Evolutionary conservation across 2,797 vertebrate genomes (phyloP).

Genomic region (Urophycis tenuis): DNA sequence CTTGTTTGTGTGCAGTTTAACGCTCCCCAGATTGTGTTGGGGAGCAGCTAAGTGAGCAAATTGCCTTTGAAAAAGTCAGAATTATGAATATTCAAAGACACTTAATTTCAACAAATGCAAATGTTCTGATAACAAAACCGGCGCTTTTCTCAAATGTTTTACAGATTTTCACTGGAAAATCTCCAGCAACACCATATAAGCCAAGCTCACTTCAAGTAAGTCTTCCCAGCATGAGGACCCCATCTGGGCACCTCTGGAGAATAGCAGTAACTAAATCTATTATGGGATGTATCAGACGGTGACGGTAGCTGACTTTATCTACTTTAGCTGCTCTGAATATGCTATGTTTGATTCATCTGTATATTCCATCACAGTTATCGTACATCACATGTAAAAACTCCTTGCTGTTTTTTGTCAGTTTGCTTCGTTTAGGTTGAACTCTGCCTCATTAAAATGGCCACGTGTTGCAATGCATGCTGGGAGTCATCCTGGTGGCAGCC

Average conservation of each 20-base stretch:
- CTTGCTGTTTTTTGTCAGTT: slow-evolving; percentile 17
- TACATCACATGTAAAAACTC: slow-evolving; percentile 15
- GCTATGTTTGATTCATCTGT: neutral
- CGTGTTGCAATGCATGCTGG: slow-evolving; percentile 49
- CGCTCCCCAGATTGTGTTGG: neutral
- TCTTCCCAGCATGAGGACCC: neutral
- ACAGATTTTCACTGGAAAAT: too few relatives aligned
- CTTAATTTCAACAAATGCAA: neutral
- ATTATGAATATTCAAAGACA: neutral
- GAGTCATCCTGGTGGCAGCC: slow-evolving; percentile 50
- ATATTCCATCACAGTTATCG: neutral
- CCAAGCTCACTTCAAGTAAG: neutral
- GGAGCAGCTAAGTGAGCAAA: neutral
- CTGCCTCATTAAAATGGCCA: slow-evolving; percentile 54
- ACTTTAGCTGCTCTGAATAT: neutral
- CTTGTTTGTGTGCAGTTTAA: neutral
- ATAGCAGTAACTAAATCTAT: neutral
- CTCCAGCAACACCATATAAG: neutral
- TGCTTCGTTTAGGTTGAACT: slow-evolving; percentile 45
- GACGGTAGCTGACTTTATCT: neutral
- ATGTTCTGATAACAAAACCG: neutral
- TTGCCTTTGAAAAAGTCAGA: neutral
- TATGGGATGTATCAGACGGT: neutral
- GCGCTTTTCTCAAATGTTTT: neutral
- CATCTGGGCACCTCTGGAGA: neutral